Evolutionary conservation across 2,113 vertebrate species (phyloP), one percentile per base, ranked within the genome.

Genomic region (Poeciliopsis turrubarensis): DNA sequence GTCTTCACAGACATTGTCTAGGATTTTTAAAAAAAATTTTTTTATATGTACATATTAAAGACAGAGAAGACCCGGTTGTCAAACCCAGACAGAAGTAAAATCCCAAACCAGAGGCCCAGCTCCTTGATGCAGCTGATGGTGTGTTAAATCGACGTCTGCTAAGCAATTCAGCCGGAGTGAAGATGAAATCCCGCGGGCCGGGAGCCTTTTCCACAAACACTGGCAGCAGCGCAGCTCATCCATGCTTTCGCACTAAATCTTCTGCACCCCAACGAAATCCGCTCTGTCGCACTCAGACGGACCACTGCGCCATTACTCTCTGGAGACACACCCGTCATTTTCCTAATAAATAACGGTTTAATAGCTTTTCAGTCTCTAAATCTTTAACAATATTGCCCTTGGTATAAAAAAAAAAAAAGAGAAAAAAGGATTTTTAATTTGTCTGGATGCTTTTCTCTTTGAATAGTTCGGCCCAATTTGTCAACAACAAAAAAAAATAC

Each of bases 81-180:
- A 64, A 19, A 72, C 27, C 15, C 62, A 78, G 71, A 80, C n/a
- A 0, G 44, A 60, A 69, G 31, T 86, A 75, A 82, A 86, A 70
- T 19, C 13, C 19, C 41, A 32, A 72, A 68, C 34, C 1, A 22
- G 3, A 0, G 54, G 66, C 41, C 62, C 14, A 60, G 15, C 69
- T 78, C 32, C 68, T 62, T 10, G 14, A 68, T 19, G 25, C 5
- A 13, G 19, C 83, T 83, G 73, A 86, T 8, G 54, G 65, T 47
- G 67, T 65, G 65, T 70, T 75, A 75, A 77, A 68, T 47, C 19
- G 60, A 60, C 71, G 68, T 90, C 88, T 92, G 93, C 68, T 79
- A 90, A 92, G 73, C 66, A 81, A 84, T 80, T 91, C 83, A 85
- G 81, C 73, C 60, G 32, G 68, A 72, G 68, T 80, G 78, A 88